Evolutionary conservation across 2,113 vertebrate genomes (phyloP).

Genomic region (Festucalex cinctus): DNA sequence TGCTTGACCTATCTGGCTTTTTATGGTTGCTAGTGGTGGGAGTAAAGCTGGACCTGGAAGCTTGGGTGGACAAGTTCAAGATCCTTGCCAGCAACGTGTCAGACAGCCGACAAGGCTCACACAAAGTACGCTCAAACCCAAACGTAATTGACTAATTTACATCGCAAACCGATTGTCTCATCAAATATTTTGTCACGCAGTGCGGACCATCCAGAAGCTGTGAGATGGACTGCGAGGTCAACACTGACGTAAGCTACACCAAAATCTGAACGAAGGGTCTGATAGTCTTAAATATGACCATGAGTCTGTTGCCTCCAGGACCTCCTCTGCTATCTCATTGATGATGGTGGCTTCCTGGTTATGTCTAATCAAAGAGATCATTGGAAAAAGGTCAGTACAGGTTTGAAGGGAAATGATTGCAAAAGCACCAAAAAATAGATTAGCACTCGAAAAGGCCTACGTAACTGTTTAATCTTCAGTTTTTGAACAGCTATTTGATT

Average conservation of each 20-base stretch:
- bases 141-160: neutral
- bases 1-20: neutral
- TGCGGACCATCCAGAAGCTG: slow-evolving; percentile 91
- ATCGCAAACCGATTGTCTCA: slow-evolving; percentile 9
- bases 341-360: slow-evolving; percentile 95
- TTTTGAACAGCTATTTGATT: no score
- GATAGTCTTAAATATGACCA: neutral
- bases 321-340: slow-evolving; percentile 92
- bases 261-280: neutral
- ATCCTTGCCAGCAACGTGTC: slow-evolving; percentile 96
- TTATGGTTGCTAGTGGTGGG: slow-evolving; percentile 81
- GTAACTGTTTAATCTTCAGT: no score
- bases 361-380: slow-evolving; percentile 98
- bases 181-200: slow-evolving; percentile 59
- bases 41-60: slow-evolving; percentile 94
- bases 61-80: slow-evolving; percentile 99
- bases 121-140: slow-evolving; percentile 74
- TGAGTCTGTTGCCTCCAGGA: slow-evolving; percentile 72
- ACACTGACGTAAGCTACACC: slow-evolving; percentile 83
- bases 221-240: slow-evolving; percentile 99
- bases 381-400: slow-evolving; percentile 84
- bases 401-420: neutral
- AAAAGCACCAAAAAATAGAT: neutral
- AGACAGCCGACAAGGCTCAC: slow-evolving; percentile 81
- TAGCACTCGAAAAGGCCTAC: neutral